phyloP scores from a whole-genome alignment of 1,140 invertebrate genomes.

The Ceratoteleas bidentatus region DNA sequence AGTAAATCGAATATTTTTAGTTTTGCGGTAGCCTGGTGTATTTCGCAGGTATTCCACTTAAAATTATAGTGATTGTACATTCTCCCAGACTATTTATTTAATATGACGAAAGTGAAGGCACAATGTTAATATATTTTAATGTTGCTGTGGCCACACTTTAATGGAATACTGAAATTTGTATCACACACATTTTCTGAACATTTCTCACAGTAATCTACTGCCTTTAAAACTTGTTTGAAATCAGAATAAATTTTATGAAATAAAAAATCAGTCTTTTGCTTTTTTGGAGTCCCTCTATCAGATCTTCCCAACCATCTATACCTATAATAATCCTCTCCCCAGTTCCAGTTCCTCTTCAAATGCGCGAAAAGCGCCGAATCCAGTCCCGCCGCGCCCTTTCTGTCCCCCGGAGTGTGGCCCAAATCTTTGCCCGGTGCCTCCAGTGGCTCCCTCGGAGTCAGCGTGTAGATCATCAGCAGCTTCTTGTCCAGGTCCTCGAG shows the following conservation, averaged over 20 bases:
- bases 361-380: constrained; percentile 87
- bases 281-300: too few species aligned
- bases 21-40: too few species aligned
- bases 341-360: constrained; percentile 87
- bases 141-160: background rate
- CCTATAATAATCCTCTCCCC: constrained; percentile 69
- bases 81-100: background rate
- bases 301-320: too few species aligned
- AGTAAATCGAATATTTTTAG: too few species aligned
- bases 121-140: background rate
- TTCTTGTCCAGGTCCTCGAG: constrained; percentile 82
- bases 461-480: constrained; percentile 79
- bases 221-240: background rate
- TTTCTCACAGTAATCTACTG: background rate
- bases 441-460: constrained; percentile 74
- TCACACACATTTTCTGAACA: background rate
- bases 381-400: constrained; percentile 86
- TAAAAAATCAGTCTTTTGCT: too few species aligned
- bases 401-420: constrained; percentile 87
- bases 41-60: too few species aligned
- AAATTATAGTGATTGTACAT: background rate
- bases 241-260: background rate
- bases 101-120: background rate
- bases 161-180: background rate
- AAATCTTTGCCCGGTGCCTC: constrained; percentile 81